Conservation (phyloP, 2,797 vertebrate genomes). For the Gobio occitaniae region DNA sequence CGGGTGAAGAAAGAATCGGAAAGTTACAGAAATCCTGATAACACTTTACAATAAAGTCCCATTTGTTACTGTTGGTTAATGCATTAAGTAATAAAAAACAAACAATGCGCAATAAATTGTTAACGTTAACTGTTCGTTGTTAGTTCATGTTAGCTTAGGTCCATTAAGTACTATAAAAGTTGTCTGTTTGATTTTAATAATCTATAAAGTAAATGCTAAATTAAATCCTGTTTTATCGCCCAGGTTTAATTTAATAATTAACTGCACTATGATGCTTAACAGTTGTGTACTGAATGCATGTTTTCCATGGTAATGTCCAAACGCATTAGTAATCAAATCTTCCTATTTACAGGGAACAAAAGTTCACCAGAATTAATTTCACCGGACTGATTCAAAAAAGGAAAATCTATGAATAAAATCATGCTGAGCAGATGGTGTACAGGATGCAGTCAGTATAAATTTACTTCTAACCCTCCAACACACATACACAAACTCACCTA, state of each 20-base stretch:
- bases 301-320: conserved; percentile 12
- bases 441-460: neutral
- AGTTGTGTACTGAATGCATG: neutral
- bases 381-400: neutral
- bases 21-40: neutral
- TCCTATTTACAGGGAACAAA: conserved; percentile 44
- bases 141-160: neutral
- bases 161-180: neutral
- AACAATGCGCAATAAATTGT: neutral
- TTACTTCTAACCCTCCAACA: neutral
- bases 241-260: neutral
- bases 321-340: conserved; percentile 40
- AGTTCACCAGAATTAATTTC: conserved; percentile 49
- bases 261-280: neutral
- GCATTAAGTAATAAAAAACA: neutral
- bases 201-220: neutral
- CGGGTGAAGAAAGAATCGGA: neutral
- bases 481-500: conserved; percentile 82
- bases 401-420: conserved; percentile 54
- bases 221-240: neutral
- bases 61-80: neutral
- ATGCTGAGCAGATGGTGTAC: conserved; percentile 49
- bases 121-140: neutral
- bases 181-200: neutral
- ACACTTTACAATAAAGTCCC: neutral